Evolutionary conservation across 2,113 vertebrate species (phyloP).

Genomic region (Carlito syrichta): DNA sequence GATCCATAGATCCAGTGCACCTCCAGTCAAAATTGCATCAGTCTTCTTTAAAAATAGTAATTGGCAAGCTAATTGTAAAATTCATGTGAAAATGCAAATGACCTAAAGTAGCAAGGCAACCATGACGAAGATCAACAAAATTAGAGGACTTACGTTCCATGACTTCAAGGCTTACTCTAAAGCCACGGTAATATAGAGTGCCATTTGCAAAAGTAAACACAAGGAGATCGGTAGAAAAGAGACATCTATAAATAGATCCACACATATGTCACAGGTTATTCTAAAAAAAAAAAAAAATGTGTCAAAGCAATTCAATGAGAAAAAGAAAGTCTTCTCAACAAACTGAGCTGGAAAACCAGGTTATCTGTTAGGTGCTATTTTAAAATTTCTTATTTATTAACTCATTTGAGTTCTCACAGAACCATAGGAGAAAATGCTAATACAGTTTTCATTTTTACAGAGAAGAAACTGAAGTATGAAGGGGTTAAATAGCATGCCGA

Average conservation of each 20-base stretch:
- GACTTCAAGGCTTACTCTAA: background rate
- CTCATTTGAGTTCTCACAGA: background rate
- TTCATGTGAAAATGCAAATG: background rate
- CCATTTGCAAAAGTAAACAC: background rate
- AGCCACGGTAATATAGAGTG: background rate
- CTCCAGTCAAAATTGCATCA: background rate
- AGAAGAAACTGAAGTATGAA: background rate
- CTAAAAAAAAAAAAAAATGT: background rate
- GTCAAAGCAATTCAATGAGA: background rate
- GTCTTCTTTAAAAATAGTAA: background rate
- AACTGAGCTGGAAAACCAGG: background rate
- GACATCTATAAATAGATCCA: background rate
- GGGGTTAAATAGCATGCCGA: background rate
- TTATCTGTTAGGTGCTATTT: background rate
- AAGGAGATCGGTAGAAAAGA: background rate
- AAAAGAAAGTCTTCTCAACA: background rate
- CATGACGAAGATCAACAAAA: background rate
- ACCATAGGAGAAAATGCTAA: background rate
- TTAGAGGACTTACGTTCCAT: background rate
- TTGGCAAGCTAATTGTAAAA: background rate
- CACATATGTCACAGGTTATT: background rate
- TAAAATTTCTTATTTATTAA: background rate
- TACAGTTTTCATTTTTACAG: background rate
- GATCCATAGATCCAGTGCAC: background rate
- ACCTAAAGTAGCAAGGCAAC: background rate